phyloP scores from a whole-genome alignment of 1,140 invertebrate genomes.

The Drosophila leontia region DNA sequence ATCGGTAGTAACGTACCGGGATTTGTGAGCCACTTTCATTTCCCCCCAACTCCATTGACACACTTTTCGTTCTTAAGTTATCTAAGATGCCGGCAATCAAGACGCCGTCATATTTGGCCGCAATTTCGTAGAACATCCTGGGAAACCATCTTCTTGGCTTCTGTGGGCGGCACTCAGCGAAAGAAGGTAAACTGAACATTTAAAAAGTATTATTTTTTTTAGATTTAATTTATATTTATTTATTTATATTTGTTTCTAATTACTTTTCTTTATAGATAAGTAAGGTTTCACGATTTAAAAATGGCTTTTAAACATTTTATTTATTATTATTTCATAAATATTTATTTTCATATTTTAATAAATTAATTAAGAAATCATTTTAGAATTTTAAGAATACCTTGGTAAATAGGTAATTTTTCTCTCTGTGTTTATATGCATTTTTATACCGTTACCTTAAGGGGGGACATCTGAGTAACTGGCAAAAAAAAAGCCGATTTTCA shows the following conservation, averaged over 20 bases:
- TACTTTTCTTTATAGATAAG: neutral
- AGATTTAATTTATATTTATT: neutral
- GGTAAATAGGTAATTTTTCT: neutral
- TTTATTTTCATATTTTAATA: neutral
- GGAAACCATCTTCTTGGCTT: constrained; percentile 1
- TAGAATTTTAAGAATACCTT: neutral
- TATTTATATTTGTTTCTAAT: neutral
- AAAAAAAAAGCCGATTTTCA: no score
- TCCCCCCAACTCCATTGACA: constrained; percentile 25
- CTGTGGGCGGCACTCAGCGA: neutral
- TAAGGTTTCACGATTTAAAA: no score
- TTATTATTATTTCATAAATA: no score
- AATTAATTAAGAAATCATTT: neutral
- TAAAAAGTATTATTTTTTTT: no score
- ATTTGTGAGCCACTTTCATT: constrained; percentile 14
- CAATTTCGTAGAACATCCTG: constrained; percentile 25
- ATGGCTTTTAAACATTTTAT: no score
- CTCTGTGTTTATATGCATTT: constrained; percentile 17
- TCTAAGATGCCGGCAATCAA: constrained; percentile 35
- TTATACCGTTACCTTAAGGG: constrained; percentile 65
- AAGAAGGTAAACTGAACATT: neutral
- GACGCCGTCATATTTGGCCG: constrained; percentile 44
- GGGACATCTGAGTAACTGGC: no score
- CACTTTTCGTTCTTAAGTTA: constrained; percentile 23
- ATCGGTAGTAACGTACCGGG: neutral